A percentile compares a stretch with the other conserved stretches of the same genome.
Conservation (phyloP, 2,113 vertebrate species). For the Coptodon bakossiorum region DNA sequence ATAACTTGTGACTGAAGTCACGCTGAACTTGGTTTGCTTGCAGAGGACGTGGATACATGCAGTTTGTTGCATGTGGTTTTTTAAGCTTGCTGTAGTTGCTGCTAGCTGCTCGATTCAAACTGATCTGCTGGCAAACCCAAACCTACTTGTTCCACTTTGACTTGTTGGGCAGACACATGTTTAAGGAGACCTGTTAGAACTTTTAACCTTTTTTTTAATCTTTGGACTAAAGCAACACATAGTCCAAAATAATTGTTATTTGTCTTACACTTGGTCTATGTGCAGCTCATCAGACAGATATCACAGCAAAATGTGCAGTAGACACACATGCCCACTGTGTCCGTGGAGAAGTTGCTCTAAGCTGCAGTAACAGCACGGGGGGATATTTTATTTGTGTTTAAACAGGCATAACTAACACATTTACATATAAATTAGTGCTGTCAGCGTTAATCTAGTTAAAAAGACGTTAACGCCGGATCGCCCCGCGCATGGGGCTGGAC, state of each 20-base stretch:
- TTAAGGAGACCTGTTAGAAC: not conserved
- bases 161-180: not conserved
- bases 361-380: not conserved
- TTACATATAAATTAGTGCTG: not conserved
- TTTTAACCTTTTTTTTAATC: not conserved
- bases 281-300: not conserved
- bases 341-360: not conserved
- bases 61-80: not conserved
- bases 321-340: not conserved
- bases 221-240: not conserved
- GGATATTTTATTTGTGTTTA: not conserved
- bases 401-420: not conserved
- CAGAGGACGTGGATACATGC: not conserved
- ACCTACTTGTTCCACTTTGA: not conserved
- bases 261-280: not conserved
- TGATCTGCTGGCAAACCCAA: not conserved
- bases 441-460: not conserved
- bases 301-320: accelerated
- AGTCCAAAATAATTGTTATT: not conserved
- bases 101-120: not conserved
- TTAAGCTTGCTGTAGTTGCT: not conserved
- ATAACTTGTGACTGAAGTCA: not conserved
- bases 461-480: accelerated
- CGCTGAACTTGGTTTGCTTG: not conserved
- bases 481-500: not conserved